Conservation (phyloP, 2,113 vertebrate genomes). For the Gulo gulo region DNA sequence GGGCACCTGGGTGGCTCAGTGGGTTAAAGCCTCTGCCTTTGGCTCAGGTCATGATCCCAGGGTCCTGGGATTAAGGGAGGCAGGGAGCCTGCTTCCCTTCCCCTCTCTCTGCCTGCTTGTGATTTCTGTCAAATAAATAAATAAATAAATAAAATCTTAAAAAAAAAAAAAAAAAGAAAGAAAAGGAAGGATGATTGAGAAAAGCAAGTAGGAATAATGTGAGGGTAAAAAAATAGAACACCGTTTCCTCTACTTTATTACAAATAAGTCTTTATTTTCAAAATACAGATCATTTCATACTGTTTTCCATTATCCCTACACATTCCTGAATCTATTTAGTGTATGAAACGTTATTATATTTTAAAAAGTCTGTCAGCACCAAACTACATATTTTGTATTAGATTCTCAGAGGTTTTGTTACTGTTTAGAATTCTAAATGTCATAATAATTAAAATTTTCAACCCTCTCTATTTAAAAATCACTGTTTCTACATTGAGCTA, state of each 20-base stretch:
- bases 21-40: no score
- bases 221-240: not conserved
- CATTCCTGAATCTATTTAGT: not conserved
- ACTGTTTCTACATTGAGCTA: not conserved
- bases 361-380: not conserved
- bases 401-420: not conserved
- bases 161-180: not conserved
- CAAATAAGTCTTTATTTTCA: not conserved
- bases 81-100: no score
- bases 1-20: no score
- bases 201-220: not conserved
- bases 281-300: not conserved
- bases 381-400: not conserved
- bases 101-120: no score
- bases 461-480: not conserved
- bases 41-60: no score
- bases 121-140: no score
- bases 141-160: no score
- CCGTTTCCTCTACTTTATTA: not conserved
- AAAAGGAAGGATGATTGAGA: constrained; percentile 4
- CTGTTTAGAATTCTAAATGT: not conserved
- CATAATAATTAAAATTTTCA: not conserved
- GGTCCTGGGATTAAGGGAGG: no score
- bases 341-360: not conserved
- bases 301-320: not conserved